Percentiles rank a stretch among this genome's conserved stretches.
phyloP scores from a whole-genome alignment of 2,888 invertebrate genomes.

The Saturnia pavonia region DNA sequence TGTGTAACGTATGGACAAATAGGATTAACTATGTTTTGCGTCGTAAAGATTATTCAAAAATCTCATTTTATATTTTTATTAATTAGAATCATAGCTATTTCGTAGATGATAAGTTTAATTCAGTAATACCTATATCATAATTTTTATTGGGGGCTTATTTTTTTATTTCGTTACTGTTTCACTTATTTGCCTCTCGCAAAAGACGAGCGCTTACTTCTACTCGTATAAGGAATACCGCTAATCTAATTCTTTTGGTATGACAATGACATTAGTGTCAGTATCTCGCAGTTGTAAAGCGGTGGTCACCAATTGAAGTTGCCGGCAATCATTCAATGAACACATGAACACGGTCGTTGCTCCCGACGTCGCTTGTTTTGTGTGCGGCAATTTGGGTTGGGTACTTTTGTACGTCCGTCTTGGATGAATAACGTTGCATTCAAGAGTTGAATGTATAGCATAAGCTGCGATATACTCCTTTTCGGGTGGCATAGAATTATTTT shows the following conservation, averaged over 20 bases:
- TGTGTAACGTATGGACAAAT: neutral
- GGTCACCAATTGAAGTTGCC: conserved; percentile 16
- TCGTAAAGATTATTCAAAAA: too few relatives aligned
- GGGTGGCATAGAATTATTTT: neutral
- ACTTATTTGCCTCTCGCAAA: neutral
- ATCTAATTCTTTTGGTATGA: conserved; percentile 10
- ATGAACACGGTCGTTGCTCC: conserved; percentile 45
- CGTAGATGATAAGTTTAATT: neutral
- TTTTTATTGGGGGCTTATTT: neutral
- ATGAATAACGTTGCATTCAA: conserved; percentile 48
- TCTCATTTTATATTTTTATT: neutral
- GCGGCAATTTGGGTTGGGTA: conserved; percentile 29
- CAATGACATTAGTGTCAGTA: conserved; percentile 10
- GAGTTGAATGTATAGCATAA: conserved; percentile 11
- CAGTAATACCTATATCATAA: neutral
- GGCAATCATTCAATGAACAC: conserved; percentile 45
- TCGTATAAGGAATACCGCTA: neutral
- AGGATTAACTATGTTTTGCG: too few relatives aligned
- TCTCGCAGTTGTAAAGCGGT: neutral
- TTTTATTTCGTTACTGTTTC: neutral
- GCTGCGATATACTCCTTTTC: conserved; percentile 1
- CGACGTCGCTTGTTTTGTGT: conserved; percentile 22
- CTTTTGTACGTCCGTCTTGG: conserved; percentile 45
- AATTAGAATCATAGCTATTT: neutral
- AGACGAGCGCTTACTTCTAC: neutral